Evolutionary conservation across 2,888 invertebrate species (phyloP).

Genomic region (Dicycla oo): DNA sequence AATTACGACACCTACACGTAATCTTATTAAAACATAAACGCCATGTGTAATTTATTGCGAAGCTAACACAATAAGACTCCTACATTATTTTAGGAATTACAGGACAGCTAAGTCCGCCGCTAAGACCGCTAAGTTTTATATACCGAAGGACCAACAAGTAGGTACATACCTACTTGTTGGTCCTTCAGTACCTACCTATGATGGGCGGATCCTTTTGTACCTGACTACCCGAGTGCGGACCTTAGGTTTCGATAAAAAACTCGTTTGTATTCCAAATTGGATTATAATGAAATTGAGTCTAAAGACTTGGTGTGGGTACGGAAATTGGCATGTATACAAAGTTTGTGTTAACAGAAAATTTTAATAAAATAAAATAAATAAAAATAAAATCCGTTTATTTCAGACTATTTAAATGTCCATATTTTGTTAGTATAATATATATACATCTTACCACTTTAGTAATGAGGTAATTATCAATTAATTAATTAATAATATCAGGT

Average conservation of each 20-base stretch:
- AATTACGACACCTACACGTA: slow-evolving; percentile 20
- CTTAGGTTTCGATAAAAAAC: slow-evolving; percentile 13
- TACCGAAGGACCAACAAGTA: slow-evolving; percentile 12
- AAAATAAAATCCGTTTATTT: too few species aligned
- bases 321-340: not conserved
- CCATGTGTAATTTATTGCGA: slow-evolving; percentile 43
- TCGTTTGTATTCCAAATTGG: slow-evolving; percentile 1
- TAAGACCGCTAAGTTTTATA: too few species aligned
- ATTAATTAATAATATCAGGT: too few species aligned
- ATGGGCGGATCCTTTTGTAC: slow-evolving; percentile 7
- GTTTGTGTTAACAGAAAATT: not conserved
- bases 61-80: slow-evolving; percentile 35
- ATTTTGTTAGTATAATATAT: too few species aligned
- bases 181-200: not conserved
- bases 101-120: not conserved
- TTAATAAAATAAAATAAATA: too few species aligned
- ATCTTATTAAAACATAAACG: slow-evolving; percentile 56
- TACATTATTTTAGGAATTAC: slow-evolving; percentile 25
- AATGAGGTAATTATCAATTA: too few species aligned
- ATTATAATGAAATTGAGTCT: slow-evolving; percentile 2
- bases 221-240: slow-evolving; percentile 1
- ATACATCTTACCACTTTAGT: too few species aligned
- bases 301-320: not conserved
- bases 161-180: too few species aligned
- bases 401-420: too few species aligned